Conservation (phyloP, 2,797 vertebrate species). For the Acanthurus tractus region DNA sequence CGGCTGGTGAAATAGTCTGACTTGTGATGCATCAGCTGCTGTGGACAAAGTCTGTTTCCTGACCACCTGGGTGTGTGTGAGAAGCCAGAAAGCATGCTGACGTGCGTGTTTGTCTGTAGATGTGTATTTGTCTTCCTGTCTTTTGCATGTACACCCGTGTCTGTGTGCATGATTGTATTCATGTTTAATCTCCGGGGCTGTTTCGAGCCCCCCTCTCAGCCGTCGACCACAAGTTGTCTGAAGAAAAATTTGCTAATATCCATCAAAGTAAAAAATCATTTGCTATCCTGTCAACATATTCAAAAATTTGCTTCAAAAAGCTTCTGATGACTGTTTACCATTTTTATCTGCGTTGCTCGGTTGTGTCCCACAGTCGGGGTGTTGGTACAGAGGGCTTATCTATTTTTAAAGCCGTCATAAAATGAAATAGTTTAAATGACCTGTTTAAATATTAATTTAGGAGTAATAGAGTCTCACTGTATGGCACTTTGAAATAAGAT, state of each 20-base stretch:
- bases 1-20: not conserved
- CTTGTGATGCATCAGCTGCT: constrained; percentile 13
- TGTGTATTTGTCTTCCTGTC: constrained; percentile 51
- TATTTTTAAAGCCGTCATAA: constrained; percentile 30
- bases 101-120: constrained; percentile 19
- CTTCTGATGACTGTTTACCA: constrained; percentile 68
- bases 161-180: constrained; percentile 71
- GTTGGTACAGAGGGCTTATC: constrained; percentile 35
- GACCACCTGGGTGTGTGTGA: not conserved
- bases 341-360: constrained; percentile 23
- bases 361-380: constrained; percentile 34
- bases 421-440: not conserved
- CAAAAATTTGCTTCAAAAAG: constrained; percentile 25
- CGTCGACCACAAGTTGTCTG: not conserved
- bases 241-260: not conserved
- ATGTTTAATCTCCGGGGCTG: constrained; percentile 36
- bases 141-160: constrained; percentile 66
- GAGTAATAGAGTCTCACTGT: constrained; percentile 26
- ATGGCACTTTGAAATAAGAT: constrained; percentile 54
- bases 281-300: constrained; percentile 11
- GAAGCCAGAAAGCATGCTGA: constrained; percentile 40
- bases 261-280: constrained; percentile 20
- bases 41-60: constrained; percentile 23
- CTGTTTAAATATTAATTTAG: constrained; percentile 20
- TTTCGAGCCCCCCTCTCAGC: constrained; percentile 10